phyloP scores from a whole-genome alignment of 2,888 invertebrate genomes.

The Epistrophella euchroma region DNA sequence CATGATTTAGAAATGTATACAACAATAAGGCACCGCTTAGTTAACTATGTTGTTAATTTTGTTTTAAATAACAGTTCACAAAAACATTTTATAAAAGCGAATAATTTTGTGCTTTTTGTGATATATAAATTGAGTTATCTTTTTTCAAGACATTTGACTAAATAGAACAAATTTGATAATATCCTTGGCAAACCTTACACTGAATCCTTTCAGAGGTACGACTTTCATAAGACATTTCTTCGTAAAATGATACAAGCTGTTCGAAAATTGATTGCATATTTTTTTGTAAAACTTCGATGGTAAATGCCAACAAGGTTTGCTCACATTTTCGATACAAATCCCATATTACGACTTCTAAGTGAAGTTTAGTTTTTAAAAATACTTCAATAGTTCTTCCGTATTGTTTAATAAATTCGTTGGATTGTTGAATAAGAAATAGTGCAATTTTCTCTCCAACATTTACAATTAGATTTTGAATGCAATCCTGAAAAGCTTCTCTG shows the following conservation, averaged over 20 bases:
- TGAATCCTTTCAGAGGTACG: background rate
- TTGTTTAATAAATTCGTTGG: slow-evolving; percentile 29
- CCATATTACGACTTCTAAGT: slow-evolving; percentile 47
- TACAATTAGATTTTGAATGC: slow-evolving; percentile 24
- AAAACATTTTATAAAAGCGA: background rate
- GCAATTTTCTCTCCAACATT: slow-evolving; percentile 1
- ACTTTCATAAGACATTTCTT: slow-evolving; percentile 21
- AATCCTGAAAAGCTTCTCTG: slow-evolving; percentile 45
- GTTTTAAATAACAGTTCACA: background rate
- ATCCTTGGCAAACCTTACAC: slow-evolving; percentile 40
- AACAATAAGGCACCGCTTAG: slow-evolving; percentile 1
- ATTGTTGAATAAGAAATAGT: slow-evolving; percentile 23
- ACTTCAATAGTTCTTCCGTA: background rate
- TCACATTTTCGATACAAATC: slow-evolving; percentile 36
- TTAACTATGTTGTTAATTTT: background rate
- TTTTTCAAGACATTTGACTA: background rate
- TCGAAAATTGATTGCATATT: background rate
- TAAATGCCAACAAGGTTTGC: background rate
- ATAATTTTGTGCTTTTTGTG: background rate
- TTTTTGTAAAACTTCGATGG: slow-evolving; percentile 15
- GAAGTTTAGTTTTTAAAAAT: slow-evolving; percentile 26
- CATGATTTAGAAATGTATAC: background rate
- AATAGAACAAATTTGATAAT: slow-evolving; percentile 45
- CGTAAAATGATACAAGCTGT: slow-evolving; percentile 7
- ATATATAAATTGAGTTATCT: background rate